A percentile compares a stretch with the other conserved stretches of the same genome.
Conservation (phyloP, 2,113 vertebrate species). For the Numenius arquata region DNA sequence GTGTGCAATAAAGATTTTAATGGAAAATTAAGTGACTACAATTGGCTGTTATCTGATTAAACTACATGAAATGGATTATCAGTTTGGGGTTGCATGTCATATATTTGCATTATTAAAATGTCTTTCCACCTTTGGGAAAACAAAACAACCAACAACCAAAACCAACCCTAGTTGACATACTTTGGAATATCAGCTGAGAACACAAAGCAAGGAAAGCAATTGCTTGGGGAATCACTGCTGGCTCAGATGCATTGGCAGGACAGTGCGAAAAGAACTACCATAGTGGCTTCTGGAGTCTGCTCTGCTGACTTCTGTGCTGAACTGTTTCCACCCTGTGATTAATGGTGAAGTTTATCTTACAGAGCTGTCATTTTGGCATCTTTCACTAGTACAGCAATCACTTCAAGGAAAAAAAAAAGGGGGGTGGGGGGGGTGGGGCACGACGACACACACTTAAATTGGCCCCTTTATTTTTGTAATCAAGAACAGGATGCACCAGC, state of each 20-base stretch:
- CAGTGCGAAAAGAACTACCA: not conserved
- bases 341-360: not conserved
- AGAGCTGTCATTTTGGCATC: not conserved
- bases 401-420: not conserved
- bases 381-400: not conserved
- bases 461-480: conserved; percentile 14
- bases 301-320: not conserved
- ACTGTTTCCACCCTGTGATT: conserved; percentile 30
- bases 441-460: not conserved
- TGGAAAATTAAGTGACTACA: not conserved
- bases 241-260: not conserved
- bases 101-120: not conserved
- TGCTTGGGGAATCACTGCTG: not conserved
- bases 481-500: conserved; percentile 39
- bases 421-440: no score
- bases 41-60: not conserved
- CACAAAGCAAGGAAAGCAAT: not conserved
- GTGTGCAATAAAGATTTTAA: not conserved
- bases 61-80: not conserved
- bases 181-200: not conserved
- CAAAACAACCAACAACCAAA: not conserved
- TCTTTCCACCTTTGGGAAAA: not conserved
- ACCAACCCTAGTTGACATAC: not conserved
- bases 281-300: not conserved
- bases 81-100: not conserved